Evolutionary conservation across 1,140 invertebrate genomes (phyloP), one percentile per base, ranked within the genome.

Genomic region (Ips typographus): DNA sequence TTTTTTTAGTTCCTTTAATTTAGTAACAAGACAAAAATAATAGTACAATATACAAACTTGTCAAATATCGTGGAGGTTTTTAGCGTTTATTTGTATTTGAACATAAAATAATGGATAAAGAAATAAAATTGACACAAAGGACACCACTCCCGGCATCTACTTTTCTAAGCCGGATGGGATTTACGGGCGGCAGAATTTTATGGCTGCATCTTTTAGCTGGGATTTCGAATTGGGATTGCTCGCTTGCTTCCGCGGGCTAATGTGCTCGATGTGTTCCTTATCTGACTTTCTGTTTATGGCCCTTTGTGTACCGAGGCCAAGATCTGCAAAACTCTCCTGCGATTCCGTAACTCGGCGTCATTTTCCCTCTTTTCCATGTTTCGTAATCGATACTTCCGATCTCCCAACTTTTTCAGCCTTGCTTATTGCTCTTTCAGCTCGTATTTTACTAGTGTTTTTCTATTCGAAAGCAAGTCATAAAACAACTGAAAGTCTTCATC

Each of bases 201-300:
- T 62, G 49, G 59, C 58, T 59, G 66, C 58, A 68, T 68, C 66
- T 68, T 68, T 68, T 68, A 68, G 66, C 66, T 62, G 57, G 66
- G 66, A 68, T 68, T 68, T 68, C 59, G 49, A 51, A 68, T 68
- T 68, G 44, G 58, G 56, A 68, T 62, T 68, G 66, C 59, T 68
- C 52, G 66, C 58, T 68, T 68, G 66, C 59, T 68, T 68, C 66
- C 66, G 58, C 66, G 66, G 66, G 66, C 66, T 68, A 68, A 68
- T 68, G 66, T 61, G 57, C 59, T 58, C 65, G 56, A 68, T 68
- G 65, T 60, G 65, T 68, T 68, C 58, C 66, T 68, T 68, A 68
- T 68, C 66, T 68, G 43, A 40, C 49, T 62, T 59, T 40, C 66
- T 68, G 66, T 68, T 68, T 68, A 68, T 68, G 41, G 58, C 57